Conservation (phyloP, 2,797 vertebrate genomes). For the Falco berigora region DNA sequence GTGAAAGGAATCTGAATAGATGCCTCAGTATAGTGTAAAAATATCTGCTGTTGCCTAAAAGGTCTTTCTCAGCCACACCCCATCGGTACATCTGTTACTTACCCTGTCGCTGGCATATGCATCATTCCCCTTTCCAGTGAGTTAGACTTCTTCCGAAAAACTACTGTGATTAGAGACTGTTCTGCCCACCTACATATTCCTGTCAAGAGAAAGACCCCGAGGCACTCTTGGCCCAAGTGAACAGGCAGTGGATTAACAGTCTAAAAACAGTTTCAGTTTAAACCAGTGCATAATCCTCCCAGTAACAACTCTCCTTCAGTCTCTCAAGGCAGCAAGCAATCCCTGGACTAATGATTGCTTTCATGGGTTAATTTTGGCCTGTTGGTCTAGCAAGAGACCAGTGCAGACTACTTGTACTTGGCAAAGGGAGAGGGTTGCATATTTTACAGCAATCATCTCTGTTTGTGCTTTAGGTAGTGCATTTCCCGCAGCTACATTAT, state of each 20-base stretch:
- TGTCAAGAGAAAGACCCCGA: neutral
- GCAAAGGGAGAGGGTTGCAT: neutral
- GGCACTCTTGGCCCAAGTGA: neutral
- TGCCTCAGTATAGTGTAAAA: neutral
- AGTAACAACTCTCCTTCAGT: neutral
- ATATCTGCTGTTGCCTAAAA: neutral
- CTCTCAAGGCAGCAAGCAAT: neutral
- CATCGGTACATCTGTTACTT: neutral
- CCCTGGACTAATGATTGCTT: neutral
- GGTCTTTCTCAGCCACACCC: neutral
- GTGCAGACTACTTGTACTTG: neutral
- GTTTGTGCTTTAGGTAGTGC: neutral
- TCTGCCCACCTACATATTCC: fast-evolving
- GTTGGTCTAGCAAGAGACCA: neutral
- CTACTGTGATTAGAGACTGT: neutral
- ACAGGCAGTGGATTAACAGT: neutral
- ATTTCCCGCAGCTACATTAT: neutral
- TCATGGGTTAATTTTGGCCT: neutral
- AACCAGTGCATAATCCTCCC: neutral
- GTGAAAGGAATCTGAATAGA: neutral
- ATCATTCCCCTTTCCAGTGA: neutral
- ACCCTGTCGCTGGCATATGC: neutral
- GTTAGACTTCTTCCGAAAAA: neutral
- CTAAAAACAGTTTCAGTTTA: neutral
- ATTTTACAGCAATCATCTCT: neutral